phyloP scores from a whole-genome alignment of 2,797 vertebrate species.

The Halcyon smyrnensis region DNA sequence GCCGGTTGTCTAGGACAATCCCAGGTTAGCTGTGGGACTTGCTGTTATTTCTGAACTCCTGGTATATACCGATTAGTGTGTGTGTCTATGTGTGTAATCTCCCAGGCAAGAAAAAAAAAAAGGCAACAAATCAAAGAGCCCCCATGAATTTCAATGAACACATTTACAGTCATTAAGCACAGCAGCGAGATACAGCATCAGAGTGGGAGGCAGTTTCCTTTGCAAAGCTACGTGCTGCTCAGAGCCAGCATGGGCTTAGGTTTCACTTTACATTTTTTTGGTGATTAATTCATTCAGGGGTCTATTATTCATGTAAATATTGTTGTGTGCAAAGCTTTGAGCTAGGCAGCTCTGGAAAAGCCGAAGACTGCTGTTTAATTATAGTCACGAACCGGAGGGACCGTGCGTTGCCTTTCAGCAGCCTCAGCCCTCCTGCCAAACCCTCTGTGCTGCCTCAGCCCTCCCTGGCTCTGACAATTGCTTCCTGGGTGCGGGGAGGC shows the following conservation, averaged over 20 bases:
- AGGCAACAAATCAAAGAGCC: neutral
- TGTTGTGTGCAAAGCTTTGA: neutral
- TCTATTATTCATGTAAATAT: slow-evolving; percentile 58
- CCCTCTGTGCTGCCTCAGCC: neutral
- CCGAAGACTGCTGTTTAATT: neutral
- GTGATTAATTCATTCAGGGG: slow-evolving; percentile 19
- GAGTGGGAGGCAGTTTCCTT: slow-evolving; percentile 55
- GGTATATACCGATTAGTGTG: neutral
- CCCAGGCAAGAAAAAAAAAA: neutral
- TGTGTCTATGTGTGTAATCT: neutral
- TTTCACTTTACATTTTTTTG: slow-evolving; percentile 16
- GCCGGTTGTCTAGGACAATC: neutral
- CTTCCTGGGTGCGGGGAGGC: neutral
- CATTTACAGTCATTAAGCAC: slow-evolving; percentile 67
- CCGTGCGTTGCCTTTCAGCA: rapidly evolving
- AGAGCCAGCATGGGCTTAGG: slow-evolving; percentile 38
- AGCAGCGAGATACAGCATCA: neutral
- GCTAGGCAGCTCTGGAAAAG: neutral
- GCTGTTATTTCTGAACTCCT: neutral
- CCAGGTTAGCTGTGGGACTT: neutral
- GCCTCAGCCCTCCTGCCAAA: neutral
- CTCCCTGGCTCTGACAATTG: neutral
- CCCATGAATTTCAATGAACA: slow-evolving; percentile 66
- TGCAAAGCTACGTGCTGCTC: slow-evolving; percentile 28
- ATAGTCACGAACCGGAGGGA: neutral